These are phyloP conservation scores for Gila robusta DNA, from an alignment of 2,797 vertebrate genomes.

Conservation along the genomic window DNA sequence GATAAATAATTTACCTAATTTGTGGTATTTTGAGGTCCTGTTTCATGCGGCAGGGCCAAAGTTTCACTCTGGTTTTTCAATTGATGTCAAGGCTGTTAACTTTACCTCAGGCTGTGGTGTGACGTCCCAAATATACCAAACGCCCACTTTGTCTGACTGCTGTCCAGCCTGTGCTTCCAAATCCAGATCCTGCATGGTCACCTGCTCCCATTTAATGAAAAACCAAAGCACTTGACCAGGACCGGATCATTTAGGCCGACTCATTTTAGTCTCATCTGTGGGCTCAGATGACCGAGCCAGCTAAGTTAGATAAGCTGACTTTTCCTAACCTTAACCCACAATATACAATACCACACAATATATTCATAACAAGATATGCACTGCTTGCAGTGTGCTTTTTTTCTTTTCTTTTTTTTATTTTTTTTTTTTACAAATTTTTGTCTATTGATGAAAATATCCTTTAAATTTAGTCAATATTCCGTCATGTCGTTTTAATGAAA, in stretches of 20 bases:
- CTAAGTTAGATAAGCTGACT: not conserved
- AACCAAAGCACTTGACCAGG: not conserved
- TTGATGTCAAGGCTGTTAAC: conserved; percentile 5
- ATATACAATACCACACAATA: not conserved
- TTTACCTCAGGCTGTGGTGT: conserved; percentile 11
- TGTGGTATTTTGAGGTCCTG: not conserved
- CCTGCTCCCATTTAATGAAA: not conserved
- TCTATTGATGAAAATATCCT: too few species aligned
- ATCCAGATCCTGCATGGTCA: not conserved
- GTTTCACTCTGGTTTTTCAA: conserved; percentile 19
- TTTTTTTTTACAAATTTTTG: too few species aligned
- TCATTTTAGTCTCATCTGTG: not conserved
- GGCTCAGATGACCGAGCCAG: too few species aligned
- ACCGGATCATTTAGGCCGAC: not conserved
- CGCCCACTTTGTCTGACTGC: conserved; percentile 4
- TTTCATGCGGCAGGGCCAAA: not conserved
- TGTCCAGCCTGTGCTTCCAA: not conserved
- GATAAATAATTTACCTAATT: conserved; percentile 2
- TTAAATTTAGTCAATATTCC: too few species aligned
- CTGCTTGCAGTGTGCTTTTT: too few species aligned
- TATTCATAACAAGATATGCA: too few species aligned
- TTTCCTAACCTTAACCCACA: not conserved
- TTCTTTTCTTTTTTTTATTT: too few species aligned
- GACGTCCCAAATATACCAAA: conserved; percentile 18
- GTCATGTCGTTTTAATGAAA: too few species aligned